Conservation (phyloP, 1,140 invertebrate species). For the Magallana ariakensis region DNA sequence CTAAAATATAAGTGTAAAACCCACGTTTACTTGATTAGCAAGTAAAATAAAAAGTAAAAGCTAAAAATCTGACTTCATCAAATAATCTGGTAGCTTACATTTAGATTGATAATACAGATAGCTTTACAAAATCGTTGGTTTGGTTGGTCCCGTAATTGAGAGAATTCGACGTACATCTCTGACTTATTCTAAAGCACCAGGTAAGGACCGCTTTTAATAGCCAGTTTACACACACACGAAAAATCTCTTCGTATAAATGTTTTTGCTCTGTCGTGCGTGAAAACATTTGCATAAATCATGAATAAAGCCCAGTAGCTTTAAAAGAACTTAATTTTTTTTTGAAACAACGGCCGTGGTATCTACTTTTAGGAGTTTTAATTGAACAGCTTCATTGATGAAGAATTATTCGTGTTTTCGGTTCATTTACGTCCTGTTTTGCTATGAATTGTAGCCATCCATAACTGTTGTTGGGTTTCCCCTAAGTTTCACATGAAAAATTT, state of each 20-base stretch:
- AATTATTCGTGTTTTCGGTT: neutral
- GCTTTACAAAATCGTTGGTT: no score
- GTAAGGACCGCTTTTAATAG: neutral
- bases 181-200: no score
- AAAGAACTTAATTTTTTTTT: neutral
- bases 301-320: neutral
- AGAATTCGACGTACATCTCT: no score
- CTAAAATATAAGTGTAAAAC: no score
- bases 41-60: no score
- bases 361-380: neutral
- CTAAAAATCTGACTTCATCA: no score
- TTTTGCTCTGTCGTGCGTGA: conserved; percentile 17
- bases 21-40: no score
- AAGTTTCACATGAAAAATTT: neutral
- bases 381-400: neutral
- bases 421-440: neutral
- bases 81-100: no score
- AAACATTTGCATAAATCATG: conserved; percentile 33
- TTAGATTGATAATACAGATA: no score
- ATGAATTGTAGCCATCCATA: no score
- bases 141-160: no score
- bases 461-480: neutral
- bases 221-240: neutral
- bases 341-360: neutral
- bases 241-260: neutral